Evolutionary conservation across 2,113 vertebrate genomes (phyloP), one percentile per base, ranked within the genome.

Genomic region (Ginglymostoma cirratum): DNA sequence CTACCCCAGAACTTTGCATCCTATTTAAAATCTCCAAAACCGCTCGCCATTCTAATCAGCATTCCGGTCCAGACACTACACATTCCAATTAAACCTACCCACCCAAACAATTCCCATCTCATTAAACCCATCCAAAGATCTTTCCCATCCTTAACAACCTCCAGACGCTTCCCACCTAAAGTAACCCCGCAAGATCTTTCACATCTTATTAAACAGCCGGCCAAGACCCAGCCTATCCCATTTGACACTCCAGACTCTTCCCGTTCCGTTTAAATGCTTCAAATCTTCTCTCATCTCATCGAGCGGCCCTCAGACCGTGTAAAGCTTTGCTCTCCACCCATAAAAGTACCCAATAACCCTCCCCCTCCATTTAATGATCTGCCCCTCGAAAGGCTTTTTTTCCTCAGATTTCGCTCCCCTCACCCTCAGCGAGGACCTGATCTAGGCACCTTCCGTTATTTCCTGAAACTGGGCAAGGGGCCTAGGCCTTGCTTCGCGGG

Each of bases 91-190:
- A 34, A 76, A 76, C 30, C 72, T 27, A 5, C 3, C 69, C 24
- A 23, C 67, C 23, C 69, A 70, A 15, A 19, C 97, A 97, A 24
- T 70, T 5, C 5, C 23, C 69, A 72, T 6, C 69, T 24, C 69
- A 72, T 72, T 96, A 96, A 96, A 96, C 3, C 17, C 21, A 17
- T 97, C 97, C 97, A 97, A 97, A 96, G 97, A 97, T 23, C 67
- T 97, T 97, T 97, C 97, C 97, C 96, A 96, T 96, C 97, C 66
- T 96, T 96, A 95, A 95, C 96, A 85, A 96, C 92, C 96, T 96
- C 96, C 96, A 96, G 96, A 95, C 96, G 96, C 96, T 24, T 4
- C 96, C 96, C 96, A 83, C 93, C 97, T 72, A 96, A 97, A 96
- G 38, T 83, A 96, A 96, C 87, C n/a, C 87, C 12, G 12, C 17